A percentile compares a stretch with the other conserved stretches of the same genome.
Evolutionary conservation across 2,888 invertebrate genomes (phyloP).

Genomic region (Oscheius sp.): DNA sequence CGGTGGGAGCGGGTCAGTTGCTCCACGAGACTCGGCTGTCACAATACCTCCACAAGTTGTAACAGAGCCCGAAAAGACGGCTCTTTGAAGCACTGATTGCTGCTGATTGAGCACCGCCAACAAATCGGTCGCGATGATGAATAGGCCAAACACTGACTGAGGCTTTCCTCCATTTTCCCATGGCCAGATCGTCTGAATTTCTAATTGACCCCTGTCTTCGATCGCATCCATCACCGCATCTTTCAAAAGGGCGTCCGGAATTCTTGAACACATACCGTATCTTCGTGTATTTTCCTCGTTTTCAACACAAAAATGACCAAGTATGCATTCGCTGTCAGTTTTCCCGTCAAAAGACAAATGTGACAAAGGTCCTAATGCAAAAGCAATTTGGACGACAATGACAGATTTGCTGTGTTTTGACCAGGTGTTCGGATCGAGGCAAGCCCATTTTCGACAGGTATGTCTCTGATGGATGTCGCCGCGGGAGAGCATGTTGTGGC

Average conservation of each 20-base stretch:
- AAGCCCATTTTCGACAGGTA: too few relatives aligned
- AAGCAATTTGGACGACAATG: too few relatives aligned
- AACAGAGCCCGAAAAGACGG: conserved; percentile 20
- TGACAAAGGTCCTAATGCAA: too few relatives aligned
- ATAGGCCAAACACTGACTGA: background rate
- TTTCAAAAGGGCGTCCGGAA: conserved; percentile 24
- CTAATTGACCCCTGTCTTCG: conserved; percentile 22
- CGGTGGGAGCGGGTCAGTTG: conserved; percentile 16
- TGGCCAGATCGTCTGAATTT: conserved; percentile 9
- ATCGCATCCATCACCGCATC: conserved; percentile 27
- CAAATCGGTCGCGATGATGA: conserved; percentile 29
- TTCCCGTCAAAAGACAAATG: too few relatives aligned
- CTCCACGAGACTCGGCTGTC: conserved; percentile 20
- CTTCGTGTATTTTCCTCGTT: background rate
- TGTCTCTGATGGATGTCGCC: too few relatives aligned
- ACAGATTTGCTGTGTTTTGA: too few relatives aligned
- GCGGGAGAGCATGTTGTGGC: too few relatives aligned
- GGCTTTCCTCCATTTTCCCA: conserved; percentile 4
- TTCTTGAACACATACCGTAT: conserved; percentile 31
- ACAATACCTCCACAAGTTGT: conserved; percentile 27
- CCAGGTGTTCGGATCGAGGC: too few relatives aligned
- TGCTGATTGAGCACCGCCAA: conserved; percentile 29
- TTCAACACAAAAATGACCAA: background rate
- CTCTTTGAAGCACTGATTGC: conserved; percentile 35
- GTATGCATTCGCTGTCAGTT: too few relatives aligned